phyloP scores from a whole-genome alignment of 2,113 vertebrate species.

The Sula dactylatra region DNA sequence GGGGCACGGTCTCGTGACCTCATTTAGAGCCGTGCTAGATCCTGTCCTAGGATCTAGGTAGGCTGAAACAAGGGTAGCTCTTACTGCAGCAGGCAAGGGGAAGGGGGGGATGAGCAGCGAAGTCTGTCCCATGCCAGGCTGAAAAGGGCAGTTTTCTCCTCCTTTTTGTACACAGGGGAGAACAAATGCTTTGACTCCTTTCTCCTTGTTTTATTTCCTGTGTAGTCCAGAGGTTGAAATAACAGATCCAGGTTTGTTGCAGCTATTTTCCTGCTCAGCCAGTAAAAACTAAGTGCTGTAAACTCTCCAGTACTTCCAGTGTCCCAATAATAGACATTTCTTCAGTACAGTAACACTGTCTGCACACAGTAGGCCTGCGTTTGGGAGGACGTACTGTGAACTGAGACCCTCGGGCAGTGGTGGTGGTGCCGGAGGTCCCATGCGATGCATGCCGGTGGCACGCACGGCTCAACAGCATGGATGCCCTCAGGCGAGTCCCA shows the following conservation, averaged over 20 bases:
- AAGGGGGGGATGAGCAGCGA: not conserved
- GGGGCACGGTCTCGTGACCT: not conserved
- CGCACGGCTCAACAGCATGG: fast-evolving
- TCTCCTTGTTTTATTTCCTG: not conserved
- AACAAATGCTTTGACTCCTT: not conserved
- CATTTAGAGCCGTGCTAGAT: fast-evolving
- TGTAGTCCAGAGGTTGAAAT: not conserved
- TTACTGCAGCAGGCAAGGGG: not conserved
- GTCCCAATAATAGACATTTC: not conserved
- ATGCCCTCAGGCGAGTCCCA: not conserved
- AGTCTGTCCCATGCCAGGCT: not conserved
- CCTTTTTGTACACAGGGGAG: not conserved
- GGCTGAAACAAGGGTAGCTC: not conserved
- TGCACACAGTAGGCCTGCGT: not conserved
- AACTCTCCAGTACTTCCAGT: not conserved
- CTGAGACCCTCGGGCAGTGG: not conserved
- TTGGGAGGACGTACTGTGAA: not conserved
- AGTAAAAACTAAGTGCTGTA: not conserved
- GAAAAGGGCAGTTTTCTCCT: not conserved
- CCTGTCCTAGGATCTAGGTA: fast-evolving
- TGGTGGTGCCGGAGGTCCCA: fast-evolving
- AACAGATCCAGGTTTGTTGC: not conserved
- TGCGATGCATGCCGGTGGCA: not conserved
- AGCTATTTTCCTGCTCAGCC: not conserved
- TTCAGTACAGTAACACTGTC: not conserved